Percentiles rank a stretch among this genome's conserved stretches.
Conservation (phyloP, 2,113 vertebrate genomes). For the Saccopteryx bilineata region DNA sequence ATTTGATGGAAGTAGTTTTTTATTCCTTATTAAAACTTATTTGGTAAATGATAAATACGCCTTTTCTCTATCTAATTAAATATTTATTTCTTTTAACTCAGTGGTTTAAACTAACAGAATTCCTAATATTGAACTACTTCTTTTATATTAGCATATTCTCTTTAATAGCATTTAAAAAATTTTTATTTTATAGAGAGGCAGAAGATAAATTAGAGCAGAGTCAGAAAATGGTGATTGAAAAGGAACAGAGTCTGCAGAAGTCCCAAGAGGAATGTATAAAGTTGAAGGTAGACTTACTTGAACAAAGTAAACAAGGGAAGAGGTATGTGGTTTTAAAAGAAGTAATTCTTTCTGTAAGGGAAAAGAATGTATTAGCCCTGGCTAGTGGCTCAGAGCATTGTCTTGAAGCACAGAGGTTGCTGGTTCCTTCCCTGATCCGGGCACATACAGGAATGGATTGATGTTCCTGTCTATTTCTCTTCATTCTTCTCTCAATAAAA, state of each 20-base stretch:
- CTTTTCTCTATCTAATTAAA: not conserved
- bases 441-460: too few species aligned
- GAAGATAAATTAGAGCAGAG: constrained; percentile 91
- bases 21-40: constrained; percentile 47
- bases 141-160: constrained; percentile 15
- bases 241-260: constrained; percentile 88
- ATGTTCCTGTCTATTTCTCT: too few species aligned
- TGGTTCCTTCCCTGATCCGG: too few species aligned
- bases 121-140: constrained; percentile 10
- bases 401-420: too few species aligned
- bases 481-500: too few species aligned
- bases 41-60: not conserved
- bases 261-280: constrained; percentile 90
- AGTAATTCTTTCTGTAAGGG: constrained; percentile 3
- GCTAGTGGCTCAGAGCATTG: too few species aligned
- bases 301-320: constrained; percentile 89
- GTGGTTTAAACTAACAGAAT: constrained; percentile 43
- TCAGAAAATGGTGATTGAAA: constrained; percentile 90
- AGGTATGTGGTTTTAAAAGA: constrained; percentile 87
- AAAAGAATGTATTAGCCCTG: not conserved
- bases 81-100: constrained; percentile 59
- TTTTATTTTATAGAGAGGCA: constrained; percentile 89
- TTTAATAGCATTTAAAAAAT: constrained; percentile 53
- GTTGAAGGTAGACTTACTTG: constrained; percentile 90
- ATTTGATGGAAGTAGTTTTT: constrained; percentile 49